These are phyloP conservation scores for Clistopyga incitator DNA, from an alignment of 2,888 invertebrate species.

Conservation along the genomic window DNA sequence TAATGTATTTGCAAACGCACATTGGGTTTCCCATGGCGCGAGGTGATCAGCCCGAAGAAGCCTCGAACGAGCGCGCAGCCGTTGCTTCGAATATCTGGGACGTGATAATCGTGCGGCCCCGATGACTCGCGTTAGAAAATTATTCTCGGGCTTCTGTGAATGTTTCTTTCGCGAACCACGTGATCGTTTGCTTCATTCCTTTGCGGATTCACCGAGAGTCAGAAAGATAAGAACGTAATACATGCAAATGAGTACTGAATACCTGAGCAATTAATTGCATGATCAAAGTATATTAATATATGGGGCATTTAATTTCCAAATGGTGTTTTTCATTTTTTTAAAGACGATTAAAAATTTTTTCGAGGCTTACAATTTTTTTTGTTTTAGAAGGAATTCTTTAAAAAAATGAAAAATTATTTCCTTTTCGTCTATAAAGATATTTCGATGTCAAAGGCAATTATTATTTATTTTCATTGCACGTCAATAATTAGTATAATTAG, in stretches of 20 bases:
- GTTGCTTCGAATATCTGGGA: conserved; percentile 62
- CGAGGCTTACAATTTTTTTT: too few species aligned
- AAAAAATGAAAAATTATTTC: too few species aligned
- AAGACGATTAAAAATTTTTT: background rate
- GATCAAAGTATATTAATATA: background rate
- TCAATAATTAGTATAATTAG: too few species aligned
- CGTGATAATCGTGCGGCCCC: conserved; percentile 65
- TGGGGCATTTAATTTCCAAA: too few species aligned
- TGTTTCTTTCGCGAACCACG: conserved; percentile 4
- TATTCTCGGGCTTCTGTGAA: conserved; percentile 44
- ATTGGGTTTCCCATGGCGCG: conserved; percentile 48
- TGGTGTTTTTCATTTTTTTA: background rate
- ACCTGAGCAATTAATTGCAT: background rate
- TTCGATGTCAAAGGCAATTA: too few species aligned
- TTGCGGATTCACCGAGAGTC: conserved; percentile 19
- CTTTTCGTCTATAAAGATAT: too few species aligned
- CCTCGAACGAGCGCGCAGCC: conserved; percentile 46
- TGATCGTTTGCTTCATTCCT: conserved; percentile 43
- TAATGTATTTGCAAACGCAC: conserved; percentile 27
- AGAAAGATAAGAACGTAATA: background rate
- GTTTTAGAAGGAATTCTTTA: too few species aligned
- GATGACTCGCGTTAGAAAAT: conserved; percentile 65
- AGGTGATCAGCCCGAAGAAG: conserved; percentile 50
- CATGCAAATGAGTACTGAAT: background rate
- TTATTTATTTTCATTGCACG: too few species aligned